These are phyloP conservation scores for Pogonocichla stellata DNA, from an alignment of 2,113 vertebrate species.

Conservation along the genomic window DNA sequence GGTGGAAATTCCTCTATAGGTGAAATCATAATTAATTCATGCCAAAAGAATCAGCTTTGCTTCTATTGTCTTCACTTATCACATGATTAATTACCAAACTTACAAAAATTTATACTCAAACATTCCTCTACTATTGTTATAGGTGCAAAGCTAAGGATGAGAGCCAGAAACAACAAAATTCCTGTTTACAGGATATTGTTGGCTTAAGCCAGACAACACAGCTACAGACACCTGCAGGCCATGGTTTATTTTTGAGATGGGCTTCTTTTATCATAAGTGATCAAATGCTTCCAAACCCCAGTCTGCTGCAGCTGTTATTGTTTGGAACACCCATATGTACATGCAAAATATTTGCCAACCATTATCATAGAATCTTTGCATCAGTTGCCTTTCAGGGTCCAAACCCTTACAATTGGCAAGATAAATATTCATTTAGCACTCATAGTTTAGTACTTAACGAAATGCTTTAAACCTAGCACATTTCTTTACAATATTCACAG, in stretches of 20 bases:
- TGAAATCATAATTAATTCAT: neutral
- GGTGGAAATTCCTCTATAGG: neutral
- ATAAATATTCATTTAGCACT: neutral
- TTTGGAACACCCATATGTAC: neutral
- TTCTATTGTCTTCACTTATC: neutral
- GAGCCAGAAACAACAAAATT: neutral
- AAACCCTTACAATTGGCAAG: neutral
- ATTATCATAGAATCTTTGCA: neutral
- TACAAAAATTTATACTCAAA: neutral
- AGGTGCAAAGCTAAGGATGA: neutral
- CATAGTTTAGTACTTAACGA: neutral
- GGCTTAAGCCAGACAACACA: neutral
- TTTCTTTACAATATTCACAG: neutral
- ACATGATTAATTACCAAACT: neutral
- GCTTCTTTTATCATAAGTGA: neutral
- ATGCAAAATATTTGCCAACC: neutral
- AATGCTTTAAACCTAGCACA: neutral
- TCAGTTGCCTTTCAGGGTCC: neutral
- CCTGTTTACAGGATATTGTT: neutral
- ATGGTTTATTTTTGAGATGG: neutral
- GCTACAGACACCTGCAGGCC: neutral
- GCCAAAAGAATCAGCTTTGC: neutral
- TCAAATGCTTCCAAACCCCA: neutral
- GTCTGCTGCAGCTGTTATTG: neutral
- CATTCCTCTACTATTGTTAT: neutral